Conservation (phyloP, 2,797 vertebrate species). For the Premnoplex brunnescens region DNA sequence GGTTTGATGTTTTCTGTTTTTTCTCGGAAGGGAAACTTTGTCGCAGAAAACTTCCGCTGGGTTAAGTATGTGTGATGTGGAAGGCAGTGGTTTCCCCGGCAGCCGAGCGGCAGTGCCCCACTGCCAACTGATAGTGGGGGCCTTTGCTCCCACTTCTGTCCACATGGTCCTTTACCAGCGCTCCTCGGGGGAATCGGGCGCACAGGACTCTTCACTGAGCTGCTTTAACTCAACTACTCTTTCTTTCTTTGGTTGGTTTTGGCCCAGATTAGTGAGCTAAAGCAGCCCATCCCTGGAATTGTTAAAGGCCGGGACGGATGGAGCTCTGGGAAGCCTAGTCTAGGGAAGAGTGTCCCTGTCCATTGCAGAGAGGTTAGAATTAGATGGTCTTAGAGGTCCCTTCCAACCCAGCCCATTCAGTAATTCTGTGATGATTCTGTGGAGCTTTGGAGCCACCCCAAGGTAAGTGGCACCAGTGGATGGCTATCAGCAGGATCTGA, state of each 20-base stretch:
- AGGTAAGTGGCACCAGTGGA: not conserved
- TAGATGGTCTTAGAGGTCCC: not conserved
- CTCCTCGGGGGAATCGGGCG: fast-evolving
- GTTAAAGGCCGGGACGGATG: not conserved
- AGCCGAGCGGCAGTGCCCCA: not conserved
- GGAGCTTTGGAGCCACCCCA: not conserved
- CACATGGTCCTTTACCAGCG: not conserved
- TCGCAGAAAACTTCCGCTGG: not conserved
- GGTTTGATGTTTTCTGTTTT: not conserved
- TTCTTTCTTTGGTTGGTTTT: not conserved
- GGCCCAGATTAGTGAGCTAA: not conserved
- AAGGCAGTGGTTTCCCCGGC: not conserved
- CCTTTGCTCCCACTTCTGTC: too few species aligned
- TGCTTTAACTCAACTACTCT: fast-evolving
- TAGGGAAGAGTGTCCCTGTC: not conserved
- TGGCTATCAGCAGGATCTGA: not conserved
- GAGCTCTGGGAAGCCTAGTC: not conserved
- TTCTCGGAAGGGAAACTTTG: not conserved
- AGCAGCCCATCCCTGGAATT: not conserved
- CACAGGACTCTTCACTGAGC: not conserved
- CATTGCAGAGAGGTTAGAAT: not conserved
- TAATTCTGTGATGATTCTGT: not conserved
- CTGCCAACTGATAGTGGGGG: too few species aligned
- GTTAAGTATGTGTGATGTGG: fast-evolving
- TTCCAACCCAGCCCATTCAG: not conserved